Evolutionary conservation across 2,888 invertebrate genomes (phyloP).

Genomic region (Leptinotarsa rubiginosa): DNA sequence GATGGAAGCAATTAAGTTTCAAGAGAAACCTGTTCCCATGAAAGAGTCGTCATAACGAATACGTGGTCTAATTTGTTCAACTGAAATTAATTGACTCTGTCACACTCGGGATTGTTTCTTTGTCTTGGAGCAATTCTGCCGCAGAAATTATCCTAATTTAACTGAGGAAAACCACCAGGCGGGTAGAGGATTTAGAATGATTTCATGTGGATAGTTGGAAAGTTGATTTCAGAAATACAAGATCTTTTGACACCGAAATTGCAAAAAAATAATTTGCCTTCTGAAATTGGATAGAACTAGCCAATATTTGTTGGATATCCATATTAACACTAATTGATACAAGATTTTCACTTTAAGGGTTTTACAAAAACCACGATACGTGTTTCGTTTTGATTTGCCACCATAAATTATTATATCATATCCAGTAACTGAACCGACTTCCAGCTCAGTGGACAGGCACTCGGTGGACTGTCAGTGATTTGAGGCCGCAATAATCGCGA

Average conservation of each 20-base stretch:
- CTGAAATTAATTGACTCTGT: conserved; percentile 10
- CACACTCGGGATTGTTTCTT: not conserved
- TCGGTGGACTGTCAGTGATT: too few species aligned
- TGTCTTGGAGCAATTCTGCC: not conserved
- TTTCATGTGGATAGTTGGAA: not conserved
- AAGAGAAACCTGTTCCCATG: not conserved
- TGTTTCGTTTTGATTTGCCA: too few species aligned
- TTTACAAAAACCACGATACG: too few species aligned
- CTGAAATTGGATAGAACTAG: too few species aligned
- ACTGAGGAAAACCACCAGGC: not conserved
- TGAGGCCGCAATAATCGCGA: too few species aligned
- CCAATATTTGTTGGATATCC: too few species aligned
- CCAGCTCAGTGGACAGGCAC: too few species aligned
- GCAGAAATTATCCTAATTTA: not conserved
- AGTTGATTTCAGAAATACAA: not conserved
- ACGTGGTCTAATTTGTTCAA: conserved; percentile 11
- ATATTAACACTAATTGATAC: too few species aligned
- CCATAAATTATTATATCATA: too few species aligned
- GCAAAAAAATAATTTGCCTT: too few species aligned
- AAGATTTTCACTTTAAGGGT: too few species aligned
- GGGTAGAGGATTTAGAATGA: not conserved
- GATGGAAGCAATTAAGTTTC: conserved; percentile 3
- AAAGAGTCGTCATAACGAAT: conserved; percentile 6
- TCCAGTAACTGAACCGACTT: too few species aligned
- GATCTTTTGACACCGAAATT: not conserved